Percentiles rank a stretch among this genome's conserved stretches.
These are phyloP conservation scores for Scaptodrosophila lebanonensis DNA, from an alignment of 1,140 invertebrate species.

Conservation along the genomic window DNA sequence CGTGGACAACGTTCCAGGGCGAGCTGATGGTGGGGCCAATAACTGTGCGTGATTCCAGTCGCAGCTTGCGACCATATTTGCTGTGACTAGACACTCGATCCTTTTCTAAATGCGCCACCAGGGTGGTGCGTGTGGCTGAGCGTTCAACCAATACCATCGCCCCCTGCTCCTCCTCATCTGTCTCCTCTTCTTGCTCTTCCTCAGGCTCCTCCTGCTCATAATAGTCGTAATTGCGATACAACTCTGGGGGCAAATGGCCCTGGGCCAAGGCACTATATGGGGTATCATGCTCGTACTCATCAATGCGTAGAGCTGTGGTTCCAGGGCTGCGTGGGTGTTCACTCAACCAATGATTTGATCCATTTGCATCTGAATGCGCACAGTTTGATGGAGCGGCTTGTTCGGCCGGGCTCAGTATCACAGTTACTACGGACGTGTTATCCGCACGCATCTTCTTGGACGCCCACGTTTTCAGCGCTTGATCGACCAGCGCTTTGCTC, in stretches of 20 bases:
- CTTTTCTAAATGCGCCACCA: conserved; percentile 11
- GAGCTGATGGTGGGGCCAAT: too few relatives aligned
- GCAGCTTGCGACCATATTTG: too few relatives aligned
- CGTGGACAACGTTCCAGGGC: too few relatives aligned
- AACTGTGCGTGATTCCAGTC: too few relatives aligned
- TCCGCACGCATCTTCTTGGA: conserved; percentile 91
- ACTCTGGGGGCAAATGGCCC: conserved; percentile 60
- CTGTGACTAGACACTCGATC: too few relatives aligned
- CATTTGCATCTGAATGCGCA: conserved; percentile 82
- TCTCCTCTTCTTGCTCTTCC: conserved; percentile 4
- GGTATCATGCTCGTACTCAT: conserved; percentile 48
- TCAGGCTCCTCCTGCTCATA: conserved; percentile 44
- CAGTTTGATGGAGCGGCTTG: too few relatives aligned
- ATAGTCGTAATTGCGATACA: conserved; percentile 66
- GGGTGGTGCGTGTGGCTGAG: background rate
- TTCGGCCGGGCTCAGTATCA: conserved; percentile 95
- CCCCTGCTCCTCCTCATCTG: conserved; percentile 32
- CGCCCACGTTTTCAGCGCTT: conserved; percentile 88
- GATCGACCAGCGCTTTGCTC: conserved; percentile 92
- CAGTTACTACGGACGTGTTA: conserved; percentile 95
- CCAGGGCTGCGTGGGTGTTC: too few relatives aligned
- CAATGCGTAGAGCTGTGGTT: conserved; percentile 42
- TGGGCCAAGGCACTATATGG: conserved; percentile 69
- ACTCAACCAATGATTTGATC: too few relatives aligned
- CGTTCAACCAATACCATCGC: conserved; percentile 3